Conservation (phyloP, 2,888 invertebrate genomes). For the Encarsia formosa region DNA sequence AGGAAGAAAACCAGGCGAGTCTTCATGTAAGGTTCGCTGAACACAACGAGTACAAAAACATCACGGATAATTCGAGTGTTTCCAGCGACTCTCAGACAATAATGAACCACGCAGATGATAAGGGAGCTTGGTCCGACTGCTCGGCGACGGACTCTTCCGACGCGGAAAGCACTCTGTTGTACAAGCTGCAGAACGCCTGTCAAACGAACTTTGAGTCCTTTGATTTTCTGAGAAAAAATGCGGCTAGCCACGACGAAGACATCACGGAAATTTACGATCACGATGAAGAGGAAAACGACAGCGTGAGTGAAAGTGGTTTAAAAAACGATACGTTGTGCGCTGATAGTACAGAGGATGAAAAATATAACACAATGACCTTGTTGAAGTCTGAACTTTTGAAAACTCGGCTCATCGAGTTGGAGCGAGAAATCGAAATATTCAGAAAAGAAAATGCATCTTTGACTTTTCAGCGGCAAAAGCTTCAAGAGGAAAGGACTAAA, state of each 20-base stretch:
- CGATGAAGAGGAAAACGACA: slow-evolving; percentile 22
- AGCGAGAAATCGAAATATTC: slow-evolving; percentile 60
- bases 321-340: slow-evolving; percentile 32
- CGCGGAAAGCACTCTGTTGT: slow-evolving; percentile 28
- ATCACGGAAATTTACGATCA: slow-evolving; percentile 22
- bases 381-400: slow-evolving; percentile 60
- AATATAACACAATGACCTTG: slow-evolving; percentile 52
- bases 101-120: slow-evolving; percentile 32
- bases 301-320: slow-evolving; percentile 27
- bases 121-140: slow-evolving; percentile 41
- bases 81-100: slow-evolving; percentile 36
- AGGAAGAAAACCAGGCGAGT: slow-evolving; percentile 34
- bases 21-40: slow-evolving; percentile 48
- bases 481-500: slow-evolving; percentile 54
- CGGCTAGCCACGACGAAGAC: slow-evolving; percentile 29
- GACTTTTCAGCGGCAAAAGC: slow-evolving; percentile 45
- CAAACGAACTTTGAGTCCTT: neutral
- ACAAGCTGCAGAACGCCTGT: neutral
- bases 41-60: slow-evolving; percentile 46
- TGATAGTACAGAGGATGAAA: slow-evolving; percentile 41
- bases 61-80: slow-evolving; percentile 42
- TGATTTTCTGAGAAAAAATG: slow-evolving; percentile 6
- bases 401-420: slow-evolving; percentile 62
- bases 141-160: slow-evolving; percentile 41
- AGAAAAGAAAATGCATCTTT: slow-evolving; percentile 55